Conservation (phyloP, 2,113 vertebrate species). For the Oriolus oriolus region DNA sequence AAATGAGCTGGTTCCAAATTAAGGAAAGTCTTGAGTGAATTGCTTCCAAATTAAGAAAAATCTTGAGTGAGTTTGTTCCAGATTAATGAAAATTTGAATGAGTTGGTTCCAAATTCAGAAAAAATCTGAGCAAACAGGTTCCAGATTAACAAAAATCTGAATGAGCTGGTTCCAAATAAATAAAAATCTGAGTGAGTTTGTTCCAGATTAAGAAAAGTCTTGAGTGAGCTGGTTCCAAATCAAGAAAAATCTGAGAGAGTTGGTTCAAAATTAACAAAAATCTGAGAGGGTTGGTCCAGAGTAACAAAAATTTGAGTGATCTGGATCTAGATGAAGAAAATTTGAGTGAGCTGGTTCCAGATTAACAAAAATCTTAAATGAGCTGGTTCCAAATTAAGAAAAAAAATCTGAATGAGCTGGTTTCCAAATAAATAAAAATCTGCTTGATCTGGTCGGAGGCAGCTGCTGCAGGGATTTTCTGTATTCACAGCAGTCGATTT, state of each 20-base stretch:
- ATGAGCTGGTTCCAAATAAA: not conserved
- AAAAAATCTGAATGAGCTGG: no score
- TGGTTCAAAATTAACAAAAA: not conserved
- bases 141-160: not conserved
- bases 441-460: not conserved
- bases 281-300: no score
- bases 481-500: not conserved
- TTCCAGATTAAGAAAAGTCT: not conserved
- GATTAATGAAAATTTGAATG: not conserved
- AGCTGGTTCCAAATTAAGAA: not conserved
- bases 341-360: not conserved
- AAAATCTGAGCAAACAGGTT: not conserved
- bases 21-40: not conserved
- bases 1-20: not conserved
- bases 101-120: not conserved
- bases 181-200: accelerated
- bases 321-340: no score
- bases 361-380: not conserved
- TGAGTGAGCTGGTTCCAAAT: accelerated
- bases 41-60: not conserved
- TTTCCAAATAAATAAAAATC: not conserved
- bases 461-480: not conserved
- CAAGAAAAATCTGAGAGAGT: no score
- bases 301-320: no score
- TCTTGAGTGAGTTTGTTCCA: not conserved